Evolutionary conservation across 2,888 invertebrate species (phyloP), one percentile per base, ranked within the genome.

Genomic region (Octonoba sinensis): DNA sequence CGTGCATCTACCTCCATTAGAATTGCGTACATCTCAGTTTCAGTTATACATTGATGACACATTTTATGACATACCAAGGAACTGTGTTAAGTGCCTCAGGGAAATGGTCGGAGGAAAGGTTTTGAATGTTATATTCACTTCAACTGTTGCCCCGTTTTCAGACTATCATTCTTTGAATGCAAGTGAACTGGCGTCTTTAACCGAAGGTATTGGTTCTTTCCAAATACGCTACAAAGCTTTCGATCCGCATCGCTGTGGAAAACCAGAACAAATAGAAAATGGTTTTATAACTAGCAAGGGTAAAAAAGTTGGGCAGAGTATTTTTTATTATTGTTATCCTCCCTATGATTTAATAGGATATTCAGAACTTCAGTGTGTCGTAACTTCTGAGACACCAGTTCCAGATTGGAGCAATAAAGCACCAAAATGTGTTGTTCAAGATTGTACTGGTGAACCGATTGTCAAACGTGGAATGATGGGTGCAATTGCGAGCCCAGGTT

Each of bases 181-280:
- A 3, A 69, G 49, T 47, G 78, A 78, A 51, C 22, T 66, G 13
- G 57, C 66, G 12, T 18, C 62, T n/a, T 27, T 22, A 18, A 44
- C 44, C 20, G 71, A 72, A 11, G 73, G 73, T 20, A 59, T 78
- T 27, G 83, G 83, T 6, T 78, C 83, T 2, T 83, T 84, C 36
- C 84, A 84, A 44, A 56, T 84, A 20, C 81, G 84, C 16, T 82
- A 73, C 60, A 84, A 84, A 69, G 71, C 84, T 16, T 82, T 82
- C 46, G 82, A 84, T 46, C 82, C 82, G 15, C 49, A 74, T 36
- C 75, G 70, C 3, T 84, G 84, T 47, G 65, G 65, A 44, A 81
- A 73, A 54, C 72, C 76, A 8, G 65, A 69, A 27, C 60, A 54
- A 24, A 70, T 75, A 16, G 74, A 82, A 54, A 84, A 84, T 56